Evolutionary conservation across 2,113 vertebrate genomes (phyloP), one percentile per base, ranked within the genome.

Genomic region (Callipepla squamata): DNA sequence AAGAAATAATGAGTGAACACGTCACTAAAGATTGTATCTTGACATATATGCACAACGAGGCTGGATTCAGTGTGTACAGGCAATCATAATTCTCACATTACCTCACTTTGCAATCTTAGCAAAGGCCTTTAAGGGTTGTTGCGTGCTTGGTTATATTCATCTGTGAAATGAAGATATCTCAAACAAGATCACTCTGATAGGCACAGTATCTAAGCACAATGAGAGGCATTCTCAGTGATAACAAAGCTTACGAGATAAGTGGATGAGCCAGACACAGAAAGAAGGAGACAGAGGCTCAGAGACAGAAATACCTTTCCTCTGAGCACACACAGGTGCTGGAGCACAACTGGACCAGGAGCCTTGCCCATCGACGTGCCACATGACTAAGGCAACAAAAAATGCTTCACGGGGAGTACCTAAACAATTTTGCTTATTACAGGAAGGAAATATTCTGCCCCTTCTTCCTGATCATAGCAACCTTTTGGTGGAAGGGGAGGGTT

Each of bases 101-200:
- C 91, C 87, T 87, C 79, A 47, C 85, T 85, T 68, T 72, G 79
- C 76, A 90, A 53, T 80, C 58, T 85, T 81, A 91, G 76, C 38
- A 78, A 68, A 77, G 81, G 61, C 65, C 57, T 78, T 87, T 78
- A 87, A 80, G 51, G 38, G 51, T 25, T 74, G 79, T 59, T 88
- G 45, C 1, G 0, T 23, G 76, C 68, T 83, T 59, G 55, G 68
- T 59, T 92, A 80, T 88, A 92, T 85, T 85, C 72, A 74, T 77
- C 82, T 90, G 85, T 74, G 76, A 88, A 91, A 96, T 93, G 73
- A 96, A 96, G 93, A 75, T 74, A 93, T 95, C 92, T 94, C 90
- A 84, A 75, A 86, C 76, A 78, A 88, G 95, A 95, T 94, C 69
- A 14, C 68, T 76, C 65, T 0, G 80, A 85, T 84, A 95, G 53